Evolutionary conservation across 2,888 invertebrate species (phyloP).

Genomic region (Rhabditoides inermis): DNA sequence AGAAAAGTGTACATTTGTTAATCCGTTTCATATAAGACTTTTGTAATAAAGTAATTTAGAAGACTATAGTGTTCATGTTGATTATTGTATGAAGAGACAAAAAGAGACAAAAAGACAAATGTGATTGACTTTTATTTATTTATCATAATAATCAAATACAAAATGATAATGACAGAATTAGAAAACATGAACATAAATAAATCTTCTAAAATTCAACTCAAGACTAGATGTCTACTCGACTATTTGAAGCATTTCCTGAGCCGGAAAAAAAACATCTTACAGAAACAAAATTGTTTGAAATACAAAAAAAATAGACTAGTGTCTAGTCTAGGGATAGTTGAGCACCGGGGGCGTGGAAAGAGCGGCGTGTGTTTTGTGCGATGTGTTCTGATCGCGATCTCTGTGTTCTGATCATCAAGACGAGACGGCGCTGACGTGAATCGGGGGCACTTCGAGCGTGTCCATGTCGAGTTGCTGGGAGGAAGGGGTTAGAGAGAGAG

Average conservation of each 20-base stretch:
- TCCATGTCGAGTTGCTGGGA: too few relatives aligned
- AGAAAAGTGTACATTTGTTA: too few relatives aligned
- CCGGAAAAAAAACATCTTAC: background rate
- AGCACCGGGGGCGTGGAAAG: too few relatives aligned
- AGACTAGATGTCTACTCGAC: background rate
- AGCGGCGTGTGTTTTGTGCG: background rate
- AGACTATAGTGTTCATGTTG: too few relatives aligned
- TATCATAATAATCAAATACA: background rate
- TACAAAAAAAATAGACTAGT: too few relatives aligned
- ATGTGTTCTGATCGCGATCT: background rate
- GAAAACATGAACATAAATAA: background rate
- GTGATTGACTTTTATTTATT: background rate
- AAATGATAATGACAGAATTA: background rate
- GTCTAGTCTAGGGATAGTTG: too few relatives aligned
- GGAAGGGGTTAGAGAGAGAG: too few relatives aligned
- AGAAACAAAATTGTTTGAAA: too few relatives aligned
- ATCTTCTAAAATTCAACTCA: background rate
- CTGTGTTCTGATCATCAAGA: background rate
- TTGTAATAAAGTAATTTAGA: too few relatives aligned
- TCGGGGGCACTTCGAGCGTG: background rate
- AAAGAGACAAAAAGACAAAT: background rate
- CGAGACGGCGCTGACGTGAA: background rate
- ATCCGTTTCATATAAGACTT: too few relatives aligned
- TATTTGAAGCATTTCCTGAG: background rate
- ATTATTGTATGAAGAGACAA: background rate